Evolutionary conservation across 2,888 invertebrate genomes (phyloP), one percentile per base, ranked within the genome.

Genomic region (Xanthostigma xanthostigma): DNA sequence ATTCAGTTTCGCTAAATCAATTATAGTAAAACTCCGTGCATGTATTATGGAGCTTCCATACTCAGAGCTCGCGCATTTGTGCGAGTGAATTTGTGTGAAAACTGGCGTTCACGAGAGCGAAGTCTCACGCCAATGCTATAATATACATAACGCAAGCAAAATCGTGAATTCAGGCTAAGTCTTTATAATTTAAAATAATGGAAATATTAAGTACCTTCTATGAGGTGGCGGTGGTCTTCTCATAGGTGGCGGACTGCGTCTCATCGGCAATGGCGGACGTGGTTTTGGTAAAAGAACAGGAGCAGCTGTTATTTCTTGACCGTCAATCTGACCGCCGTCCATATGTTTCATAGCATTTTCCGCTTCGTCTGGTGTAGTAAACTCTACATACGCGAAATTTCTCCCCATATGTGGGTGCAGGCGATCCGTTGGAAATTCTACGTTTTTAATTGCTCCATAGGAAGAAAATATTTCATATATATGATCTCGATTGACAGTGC

Each of bases 281-380:
- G 81, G 79, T 53, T 83, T 83, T 39, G 83, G 85, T 46, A 90
- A 72, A 62, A 94, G 70, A 52, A 96, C 92, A n/a, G 94, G 90
- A 38, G 93, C 91, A 36, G 91, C 93, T 17, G 92, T 90, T 46
- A 97, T 87, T 71, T 94, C 94, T 65, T 94, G 91, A 0, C 78
- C 78, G 17, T 48, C 48, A 36, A 48, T 37, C 53, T 58, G 69
- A 81, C 87, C 98, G 63, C 96, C 97, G 70, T 98, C 96, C 97
- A 98, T 97, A 63, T 96, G 93, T 67, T 96, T 96, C 82, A 97
- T 91, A 1, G 97, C 97, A 66, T 94, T 93, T 64, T 96, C 95
- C 14, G 97, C 96, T 66, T 96, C 95, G 56, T 96, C 96, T 0
- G 93, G 76, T 48, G 82, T 90, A 55, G 81, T 84, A 68, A 87